Conservation (phyloP, 2,888 invertebrate species). For the Cancer borealis region DNA sequence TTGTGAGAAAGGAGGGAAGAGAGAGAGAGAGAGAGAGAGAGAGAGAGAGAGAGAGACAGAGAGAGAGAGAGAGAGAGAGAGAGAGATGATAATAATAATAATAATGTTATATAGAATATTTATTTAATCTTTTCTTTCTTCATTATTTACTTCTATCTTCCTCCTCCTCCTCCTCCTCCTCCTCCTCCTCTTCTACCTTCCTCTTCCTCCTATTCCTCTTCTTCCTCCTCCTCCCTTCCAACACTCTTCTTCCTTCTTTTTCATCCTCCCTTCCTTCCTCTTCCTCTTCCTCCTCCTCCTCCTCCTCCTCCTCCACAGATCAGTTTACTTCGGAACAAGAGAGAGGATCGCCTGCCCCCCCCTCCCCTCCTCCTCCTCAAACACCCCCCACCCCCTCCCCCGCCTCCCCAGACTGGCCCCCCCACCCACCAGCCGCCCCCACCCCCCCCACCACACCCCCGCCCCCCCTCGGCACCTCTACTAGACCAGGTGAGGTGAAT, state of each 20-base stretch:
- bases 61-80: constrained; percentile 30
- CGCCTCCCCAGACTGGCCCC: not conserved
- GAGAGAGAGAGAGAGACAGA: constrained; percentile 36
- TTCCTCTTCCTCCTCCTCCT: constrained; percentile 34
- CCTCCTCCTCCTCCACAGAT: constrained; percentile 52
- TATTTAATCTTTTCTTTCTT: too few species aligned
- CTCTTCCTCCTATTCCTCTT: not conserved
- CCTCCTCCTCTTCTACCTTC: not conserved
- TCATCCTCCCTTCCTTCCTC: not conserved
- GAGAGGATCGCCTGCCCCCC: constrained; percentile 48
- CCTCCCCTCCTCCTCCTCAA: not conserved
- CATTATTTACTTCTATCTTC: too few species aligned
- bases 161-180: not conserved
- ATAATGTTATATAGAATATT: too few species aligned
- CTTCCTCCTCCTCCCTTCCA: not conserved
- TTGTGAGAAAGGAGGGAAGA: not conserved
- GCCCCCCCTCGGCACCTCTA: constrained; percentile 47
- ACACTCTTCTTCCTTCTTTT: not conserved
- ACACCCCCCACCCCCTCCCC: not conserved
- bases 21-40: not conserved
- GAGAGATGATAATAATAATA: not conserved
- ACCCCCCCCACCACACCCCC: not conserved
- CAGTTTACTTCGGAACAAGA: constrained; percentile 73
- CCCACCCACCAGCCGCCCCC: constrained; percentile 6
- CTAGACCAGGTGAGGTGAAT: constrained; percentile 51